phyloP scores from a whole-genome alignment of 2,888 invertebrate genomes.

The Chesias legatella region DNA sequence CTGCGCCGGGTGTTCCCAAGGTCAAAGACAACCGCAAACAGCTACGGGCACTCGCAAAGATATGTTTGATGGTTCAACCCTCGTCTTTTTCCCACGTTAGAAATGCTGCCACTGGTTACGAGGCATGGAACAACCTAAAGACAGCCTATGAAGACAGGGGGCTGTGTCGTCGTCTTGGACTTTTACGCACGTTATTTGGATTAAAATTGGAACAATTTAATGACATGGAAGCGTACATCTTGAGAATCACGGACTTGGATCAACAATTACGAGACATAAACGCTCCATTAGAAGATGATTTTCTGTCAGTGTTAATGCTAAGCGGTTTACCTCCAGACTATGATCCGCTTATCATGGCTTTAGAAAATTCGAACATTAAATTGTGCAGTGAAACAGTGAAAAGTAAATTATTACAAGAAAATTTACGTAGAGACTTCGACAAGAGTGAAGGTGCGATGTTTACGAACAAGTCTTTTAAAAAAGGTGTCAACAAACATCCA shows the following conservation, averaged over 20 bases:
- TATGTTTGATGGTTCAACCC: conserved; percentile 13
- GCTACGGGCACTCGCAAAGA: conserved; percentile 22
- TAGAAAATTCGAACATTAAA: conserved; percentile 1
- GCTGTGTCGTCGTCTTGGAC: not conserved
- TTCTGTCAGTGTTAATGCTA: conserved; percentile 23
- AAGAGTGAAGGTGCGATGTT: not conserved
- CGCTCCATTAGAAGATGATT: conserved; percentile 24
- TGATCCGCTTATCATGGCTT: conserved; percentile 29
- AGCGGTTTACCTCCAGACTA: conserved; percentile 23
- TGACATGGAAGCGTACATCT: conserved; percentile 17
- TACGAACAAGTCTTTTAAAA: too few relatives aligned
- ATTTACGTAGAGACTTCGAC: not conserved
- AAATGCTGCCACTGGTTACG: conserved; percentile 10
- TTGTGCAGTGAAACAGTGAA: conserved; percentile 15
- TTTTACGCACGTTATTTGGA: not conserved
- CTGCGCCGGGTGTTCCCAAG: not conserved
- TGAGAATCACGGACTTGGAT: conserved; percentile 10
- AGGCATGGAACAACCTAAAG: conserved; percentile 18
- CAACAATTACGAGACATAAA: conserved; percentile 22
- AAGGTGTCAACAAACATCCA: too few relatives aligned
- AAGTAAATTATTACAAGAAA: conserved; percentile 5
- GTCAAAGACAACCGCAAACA: too few relatives aligned
- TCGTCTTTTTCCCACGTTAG: conserved; percentile 11
- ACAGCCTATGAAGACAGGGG: conserved; percentile 21
- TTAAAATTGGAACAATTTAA: not conserved